Evolutionary conservation across 2,888 invertebrate genomes (phyloP), one percentile per base, ranked within the genome.

Genomic region (Hydropsyche betteni): DNA sequence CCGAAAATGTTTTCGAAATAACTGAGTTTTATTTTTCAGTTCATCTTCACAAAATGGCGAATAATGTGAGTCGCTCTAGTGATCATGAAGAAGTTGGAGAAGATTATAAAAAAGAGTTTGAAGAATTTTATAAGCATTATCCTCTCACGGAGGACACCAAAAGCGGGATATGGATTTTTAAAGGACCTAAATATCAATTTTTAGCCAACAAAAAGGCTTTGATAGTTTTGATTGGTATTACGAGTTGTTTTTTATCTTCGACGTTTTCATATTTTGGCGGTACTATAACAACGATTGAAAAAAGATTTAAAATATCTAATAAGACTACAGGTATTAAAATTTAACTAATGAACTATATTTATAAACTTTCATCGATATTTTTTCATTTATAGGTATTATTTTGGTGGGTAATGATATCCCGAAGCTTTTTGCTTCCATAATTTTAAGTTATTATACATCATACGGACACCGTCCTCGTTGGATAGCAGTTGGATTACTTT

Each of bases 401-500:
- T 89, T 91, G 69, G 90, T 92, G 76, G 93, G 93, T 38, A 93
- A 93, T 82, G 93, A 93, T 82, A 90, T 93, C 79, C 92, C 92
- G 80, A 91, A 91, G 82, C 85, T 92, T 75, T 85, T 92, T 80
- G 89, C 91, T 44, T 91, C 92, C 2, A 88, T 91, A 16, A 86
- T 90, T 33, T 83, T 93, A 77, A 90, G 91, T 78, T 92, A 92
- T 81, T 92, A 92, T 82, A 91, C 91, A 24, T 91, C 91, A 77
- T 88, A 89, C 81, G 91, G 92, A 55, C 92, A 92, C 84, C 86
- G 92, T 77, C 93, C 93, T 1, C 84, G 92, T 80, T 92, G 92
- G 92, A 91, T 93, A 82, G 91, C 92, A 4, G 85, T 91, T 78
- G 88, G 88, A 51, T 82, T 89, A 33, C 84, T 89, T 74, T 88